A percentile compares a stretch with the other conserved stretches of the same genome.
These are phyloP conservation scores for Oxycera nigricornis DNA, from an alignment of 2,888 invertebrate species.

Conservation along the genomic window DNA sequence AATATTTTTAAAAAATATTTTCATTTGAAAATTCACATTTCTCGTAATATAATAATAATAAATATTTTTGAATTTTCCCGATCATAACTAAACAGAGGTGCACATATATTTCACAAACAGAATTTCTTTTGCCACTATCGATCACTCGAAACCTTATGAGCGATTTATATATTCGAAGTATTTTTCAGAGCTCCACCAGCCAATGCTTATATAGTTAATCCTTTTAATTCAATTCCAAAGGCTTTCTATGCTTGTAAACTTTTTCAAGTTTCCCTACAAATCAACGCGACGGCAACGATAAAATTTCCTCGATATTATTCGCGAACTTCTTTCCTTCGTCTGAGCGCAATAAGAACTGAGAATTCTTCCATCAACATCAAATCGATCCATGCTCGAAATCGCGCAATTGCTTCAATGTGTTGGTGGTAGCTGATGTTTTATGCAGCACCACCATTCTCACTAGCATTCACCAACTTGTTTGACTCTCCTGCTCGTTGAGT, in stretches of 20 bases:
- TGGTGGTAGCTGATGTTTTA: constrained; percentile 25
- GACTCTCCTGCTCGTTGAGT: neutral
- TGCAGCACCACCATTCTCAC: neutral
- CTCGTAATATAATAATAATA: too few relatives aligned
- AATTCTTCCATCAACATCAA: constrained; percentile 45
- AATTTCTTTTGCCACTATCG: neutral
- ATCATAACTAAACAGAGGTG: too few relatives aligned
- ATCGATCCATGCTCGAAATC: constrained; percentile 32
- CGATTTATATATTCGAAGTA: too few relatives aligned
- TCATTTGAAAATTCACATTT: too few relatives aligned
- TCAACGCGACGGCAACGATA: constrained; percentile 40
- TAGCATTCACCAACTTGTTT: neutral
- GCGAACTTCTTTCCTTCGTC: constrained; percentile 46
- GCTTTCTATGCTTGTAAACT: neutral
- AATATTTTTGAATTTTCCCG: too few relatives aligned
- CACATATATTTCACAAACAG: neutral
- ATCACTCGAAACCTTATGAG: too few relatives aligned
- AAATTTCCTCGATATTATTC: constrained; percentile 10
- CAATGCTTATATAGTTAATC: constrained; percentile 2
- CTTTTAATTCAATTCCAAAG: neutral
- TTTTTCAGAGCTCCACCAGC: too few relatives aligned
- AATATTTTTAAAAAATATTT: too few relatives aligned
- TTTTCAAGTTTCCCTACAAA: neutral
- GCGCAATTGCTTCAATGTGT: constrained; percentile 10
- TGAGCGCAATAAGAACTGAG: constrained; percentile 48